Base-by-base conservation (phyloP, 2,888 invertebrate genomes). In the Platycnemis pennipes region DNA sequence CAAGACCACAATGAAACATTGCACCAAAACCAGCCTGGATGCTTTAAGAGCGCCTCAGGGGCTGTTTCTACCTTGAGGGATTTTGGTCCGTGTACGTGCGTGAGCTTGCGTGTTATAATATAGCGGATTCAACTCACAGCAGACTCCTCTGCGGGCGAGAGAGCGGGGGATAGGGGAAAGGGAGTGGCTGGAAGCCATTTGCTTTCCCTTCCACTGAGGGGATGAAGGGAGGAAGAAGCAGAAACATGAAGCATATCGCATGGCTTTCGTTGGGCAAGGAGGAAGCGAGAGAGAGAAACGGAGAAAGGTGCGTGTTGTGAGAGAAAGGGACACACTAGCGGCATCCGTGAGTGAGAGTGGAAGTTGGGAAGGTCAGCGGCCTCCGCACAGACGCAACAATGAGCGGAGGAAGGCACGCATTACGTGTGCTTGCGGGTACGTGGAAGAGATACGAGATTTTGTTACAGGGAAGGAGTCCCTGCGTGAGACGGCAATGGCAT, bases 41-140 rank as follows among this genome's bases (percentile, higher is more conserved):
- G 77, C 37, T 77, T 77, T 37, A 31, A 77, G 77, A 77, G 77
- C 37, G 77, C 77, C 77, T 77, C 1, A 77, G 77, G 77, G 77
- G 31, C 37, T 77, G 77, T 31, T 77, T 4, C 77, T 77, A 77
- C 77, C 77, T 37, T 37, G 37, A 77, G 77, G 77, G 77, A 77
- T 77, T 77, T 37, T 37, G 77, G 77, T 37, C 77, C 3, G 77
- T 26, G 77, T 26, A 77, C 77, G 37, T 31, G 37, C 5, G 7
- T 26, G 63, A 26, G 63, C 63, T n/a, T 26, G 77, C 37, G 77
- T 77, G 37, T 77, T 77, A 77, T 77, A 11, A 77, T 77, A 77
- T 77, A 37, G 37, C 31, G 77, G 31, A 77, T 77, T 37, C 37
- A 77, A 77, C 77, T 11, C 37, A n/a, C 13, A 31, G 37, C 31